A percentile compares a stretch with the other conserved stretches of the same genome.
Evolutionary conservation across 2,797 vertebrate species (phyloP).

Genomic region (Acanthurus tractus): DNA sequence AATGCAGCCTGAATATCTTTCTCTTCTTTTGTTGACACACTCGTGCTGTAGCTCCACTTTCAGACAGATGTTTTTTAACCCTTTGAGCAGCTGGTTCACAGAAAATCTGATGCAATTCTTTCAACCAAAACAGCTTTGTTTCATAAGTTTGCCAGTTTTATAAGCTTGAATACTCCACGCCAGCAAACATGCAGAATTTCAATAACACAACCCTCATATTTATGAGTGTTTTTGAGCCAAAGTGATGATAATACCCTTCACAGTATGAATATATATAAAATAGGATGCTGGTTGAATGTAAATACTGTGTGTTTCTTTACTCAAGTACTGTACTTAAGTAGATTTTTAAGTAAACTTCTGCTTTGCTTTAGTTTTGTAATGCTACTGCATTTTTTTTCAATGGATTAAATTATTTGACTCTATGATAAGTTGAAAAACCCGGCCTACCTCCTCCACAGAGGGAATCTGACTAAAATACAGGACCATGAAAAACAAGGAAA

Average conservation of each 20-base stretch:
- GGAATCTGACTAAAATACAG: too few relatives aligned
- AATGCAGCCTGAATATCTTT: background rate
- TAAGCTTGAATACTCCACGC: too few relatives aligned
- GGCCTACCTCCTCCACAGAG: too few relatives aligned
- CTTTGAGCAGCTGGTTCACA: background rate
- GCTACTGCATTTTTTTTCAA: background rate
- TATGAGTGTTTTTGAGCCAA: too few relatives aligned
- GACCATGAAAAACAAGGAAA: background rate
- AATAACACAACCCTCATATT: background rate
- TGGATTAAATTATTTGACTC: background rate
- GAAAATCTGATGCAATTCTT: background rate
- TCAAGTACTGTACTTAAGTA: too few relatives aligned
- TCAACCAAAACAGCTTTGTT: background rate
- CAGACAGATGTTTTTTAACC: slow-evolving; percentile 1
- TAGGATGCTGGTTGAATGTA: background rate
- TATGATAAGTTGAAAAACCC: too few relatives aligned
- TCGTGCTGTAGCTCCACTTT: slow-evolving; percentile 32
- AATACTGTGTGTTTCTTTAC: background rate
- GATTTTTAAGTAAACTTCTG: background rate
- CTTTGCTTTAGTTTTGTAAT: background rate
- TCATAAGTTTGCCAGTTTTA: background rate
- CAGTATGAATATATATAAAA: background rate
- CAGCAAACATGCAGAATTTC: background rate
- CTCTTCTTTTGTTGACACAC: background rate
- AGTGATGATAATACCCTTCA: too few relatives aligned